Base-by-base conservation (phyloP, 1,140 invertebrate genomes). In the Samia ricini region DNA sequence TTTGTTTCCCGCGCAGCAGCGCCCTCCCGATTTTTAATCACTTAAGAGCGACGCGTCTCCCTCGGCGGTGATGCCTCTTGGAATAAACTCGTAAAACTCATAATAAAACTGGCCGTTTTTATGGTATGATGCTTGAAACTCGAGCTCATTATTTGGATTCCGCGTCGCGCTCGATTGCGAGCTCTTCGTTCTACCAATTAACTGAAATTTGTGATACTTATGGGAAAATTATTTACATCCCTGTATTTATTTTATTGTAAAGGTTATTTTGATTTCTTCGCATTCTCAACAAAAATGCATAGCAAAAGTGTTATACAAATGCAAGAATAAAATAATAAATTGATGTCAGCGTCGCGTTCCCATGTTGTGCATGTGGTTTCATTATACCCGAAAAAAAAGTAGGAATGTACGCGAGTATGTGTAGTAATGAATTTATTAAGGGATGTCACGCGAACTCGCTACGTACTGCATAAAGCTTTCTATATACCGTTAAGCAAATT, bases 1-100 rank as follows among this genome's bases (percentile, higher is more conserved):
- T 83, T 85, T 85, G 81, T 85, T 66, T 73, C 63, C n/a, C 33
- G 58, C 55, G 69, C 74, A 71, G 69, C n/a, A n/a, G n/a, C n/a
- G n/a, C 69, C 61, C 65, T 74, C 70, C 70, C 69, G 71, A 83
- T 79, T 83, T n/a, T 80, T 85, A 86, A 86, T 86, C 79, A 85
- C 83, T 84, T 81, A 86, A 76, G 66, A 74, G 72, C 66, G 69
- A 60, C 77, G 70, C 68, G 66, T 63, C n/a, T n/a, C 64, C 60
- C 62, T 64, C 71, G 63, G 52, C 48, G 61, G 50, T 58, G 56
- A 60, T 50, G 64, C 63, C 60, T 51, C 66, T 73, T 69, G 54
- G 67, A 67, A 65, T 71, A 71, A 66, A 76, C 61, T 72, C 69
- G 68, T 72, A 74, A 77, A 72, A 71, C 55, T 63, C 24, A 69